Conservation (phyloP, 2,888 invertebrate species). For the Pecten maximus region DNA sequence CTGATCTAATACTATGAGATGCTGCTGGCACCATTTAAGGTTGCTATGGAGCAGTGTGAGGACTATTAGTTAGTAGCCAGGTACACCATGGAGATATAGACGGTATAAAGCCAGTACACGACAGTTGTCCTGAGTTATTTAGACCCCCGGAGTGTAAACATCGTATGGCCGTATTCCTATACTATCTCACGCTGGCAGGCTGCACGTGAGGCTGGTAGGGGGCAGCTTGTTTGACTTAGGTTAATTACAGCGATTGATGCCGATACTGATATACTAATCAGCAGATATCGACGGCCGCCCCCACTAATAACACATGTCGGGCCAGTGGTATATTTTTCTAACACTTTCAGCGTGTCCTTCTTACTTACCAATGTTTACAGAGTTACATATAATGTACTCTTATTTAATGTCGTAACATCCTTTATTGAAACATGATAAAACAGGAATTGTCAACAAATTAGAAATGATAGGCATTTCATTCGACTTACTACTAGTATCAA, state of each 20-base stretch:
- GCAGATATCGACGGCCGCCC: neutral
- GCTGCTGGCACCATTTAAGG: neutral
- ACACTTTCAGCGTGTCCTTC: no score
- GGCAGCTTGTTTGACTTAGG: neutral
- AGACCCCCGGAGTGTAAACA: neutral
- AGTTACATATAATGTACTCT: no score
- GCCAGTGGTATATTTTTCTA: neutral
- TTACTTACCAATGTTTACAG: no score
- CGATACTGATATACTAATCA: neutral
- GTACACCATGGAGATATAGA: neutral
- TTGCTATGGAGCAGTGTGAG: neutral
- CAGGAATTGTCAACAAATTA: no score
- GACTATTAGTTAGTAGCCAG: neutral
- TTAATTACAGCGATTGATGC: neutral
- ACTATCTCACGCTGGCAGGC: neutral
- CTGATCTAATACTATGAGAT: constrained; percentile 29
- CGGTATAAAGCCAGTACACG: neutral
- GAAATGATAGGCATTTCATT: no score
- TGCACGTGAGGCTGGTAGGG: neutral
- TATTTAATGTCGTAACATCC: neutral
- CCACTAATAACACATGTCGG: neutral
- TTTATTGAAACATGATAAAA: neutral
- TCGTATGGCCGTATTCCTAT: neutral
- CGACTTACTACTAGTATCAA: no score
- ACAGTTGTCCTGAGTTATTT: neutral